Evolutionary conservation across 1,140 invertebrate genomes (phyloP).

Genomic region (Bathynomus jamesi): DNA sequence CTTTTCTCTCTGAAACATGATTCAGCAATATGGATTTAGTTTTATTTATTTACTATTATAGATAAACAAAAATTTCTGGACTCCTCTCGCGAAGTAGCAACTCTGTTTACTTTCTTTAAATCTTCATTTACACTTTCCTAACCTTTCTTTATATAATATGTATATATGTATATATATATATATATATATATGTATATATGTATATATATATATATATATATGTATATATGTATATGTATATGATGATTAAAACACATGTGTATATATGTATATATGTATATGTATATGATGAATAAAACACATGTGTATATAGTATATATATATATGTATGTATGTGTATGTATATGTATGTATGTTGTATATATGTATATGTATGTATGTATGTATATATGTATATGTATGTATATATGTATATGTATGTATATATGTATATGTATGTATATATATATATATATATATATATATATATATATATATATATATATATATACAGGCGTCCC

Average conservation of each 20-base stretch:
- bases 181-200: constrained; percentile 7
- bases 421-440: neutral
- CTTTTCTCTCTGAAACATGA: too few species aligned
- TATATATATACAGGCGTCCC: constrained; percentile 14
- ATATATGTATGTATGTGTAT: constrained; percentile 10
- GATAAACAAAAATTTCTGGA: too few species aligned
- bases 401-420: neutral
- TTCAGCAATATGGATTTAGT: too few species aligned
- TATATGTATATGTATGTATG: neutral
- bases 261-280: constrained; percentile 4
- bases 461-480: constrained; percentile 8
- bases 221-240: constrained; percentile 6
- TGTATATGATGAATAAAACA: neutral
- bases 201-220: constrained; percentile 9
- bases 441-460: constrained; percentile 8
- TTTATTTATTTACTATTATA: too few species aligned
- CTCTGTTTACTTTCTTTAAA: too few species aligned
- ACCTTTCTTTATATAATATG: too few species aligned
- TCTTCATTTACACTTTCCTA: too few species aligned
- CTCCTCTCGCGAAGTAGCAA: too few species aligned
- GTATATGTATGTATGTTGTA: neutral
- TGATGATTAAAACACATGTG: neutral
- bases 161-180: constrained; percentile 10
- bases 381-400: neutral
- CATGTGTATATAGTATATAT: neutral